These are phyloP conservation scores for Proterorhinus semilunaris DNA, from an alignment of 2,113 vertebrate species.

Conservation along the genomic window DNA sequence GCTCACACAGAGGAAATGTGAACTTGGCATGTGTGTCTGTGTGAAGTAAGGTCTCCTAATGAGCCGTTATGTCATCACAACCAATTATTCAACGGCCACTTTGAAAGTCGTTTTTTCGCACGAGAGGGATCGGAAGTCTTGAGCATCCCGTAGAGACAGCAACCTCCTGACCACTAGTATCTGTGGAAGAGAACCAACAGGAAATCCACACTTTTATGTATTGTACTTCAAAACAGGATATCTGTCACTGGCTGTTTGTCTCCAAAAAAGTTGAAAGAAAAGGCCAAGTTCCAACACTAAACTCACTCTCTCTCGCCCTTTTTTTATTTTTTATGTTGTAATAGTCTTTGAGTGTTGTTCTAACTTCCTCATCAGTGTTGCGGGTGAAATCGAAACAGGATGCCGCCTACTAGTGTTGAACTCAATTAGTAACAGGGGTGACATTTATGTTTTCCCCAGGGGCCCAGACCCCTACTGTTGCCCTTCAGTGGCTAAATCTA, in stretches of 20 bases:
- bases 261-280: not conserved
- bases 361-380: conserved; percentile 23
- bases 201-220: not conserved
- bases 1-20: not conserved
- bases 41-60: no score
- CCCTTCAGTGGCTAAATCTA: conserved; percentile 39
- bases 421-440: conserved; percentile 59
- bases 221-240: not conserved
- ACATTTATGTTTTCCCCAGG: conserved; percentile 61
- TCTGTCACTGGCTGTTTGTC: not conserved
- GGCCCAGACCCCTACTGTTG: conserved; percentile 41
- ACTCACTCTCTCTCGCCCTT: not conserved
- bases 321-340: no score
- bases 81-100: not conserved
- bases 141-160: not conserved
- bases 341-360: not conserved
- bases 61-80: not conserved
- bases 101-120: not conserved
- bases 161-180: not conserved
- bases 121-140: not conserved
- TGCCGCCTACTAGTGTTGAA: conserved; percentile 20
- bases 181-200: not conserved
- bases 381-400: conserved; percentile 39
- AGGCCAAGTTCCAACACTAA: not conserved
- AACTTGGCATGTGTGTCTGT: no score